These are phyloP conservation scores for Hippasteria phrygiana DNA, from an alignment of 53 echinoderm and acorn worm genomes.

Conservation along the genomic window DNA sequence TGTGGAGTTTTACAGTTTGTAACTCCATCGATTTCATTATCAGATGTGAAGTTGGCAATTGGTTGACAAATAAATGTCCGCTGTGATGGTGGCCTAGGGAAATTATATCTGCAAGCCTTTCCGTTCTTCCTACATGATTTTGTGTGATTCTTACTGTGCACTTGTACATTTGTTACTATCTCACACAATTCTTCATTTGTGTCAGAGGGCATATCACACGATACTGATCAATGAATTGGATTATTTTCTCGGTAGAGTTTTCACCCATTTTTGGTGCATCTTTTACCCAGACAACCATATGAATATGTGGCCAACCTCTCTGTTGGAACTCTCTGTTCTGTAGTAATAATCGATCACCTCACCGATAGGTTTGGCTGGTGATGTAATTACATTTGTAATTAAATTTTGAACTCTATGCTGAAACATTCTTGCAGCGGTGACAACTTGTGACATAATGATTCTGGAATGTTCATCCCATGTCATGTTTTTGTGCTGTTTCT, in stretches of 20 bases:
- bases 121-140: conserved; percentile 9
- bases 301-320: conserved; percentile 58
- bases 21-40: too few species aligned
- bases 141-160: conserved; percentile 2
- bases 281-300: conserved; percentile 49
- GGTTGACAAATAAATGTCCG: too few species aligned
- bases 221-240: background rate
- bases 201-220: background rate
- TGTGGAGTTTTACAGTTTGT: too few species aligned
- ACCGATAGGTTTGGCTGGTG: conserved; percentile 33
- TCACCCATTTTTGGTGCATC: conserved; percentile 41
- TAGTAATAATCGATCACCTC: conserved; percentile 23
- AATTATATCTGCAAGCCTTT: too few species aligned
- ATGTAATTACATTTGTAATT: background rate
- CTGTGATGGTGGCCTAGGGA: too few species aligned
- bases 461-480: conserved; percentile 28
- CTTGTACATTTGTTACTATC: background rate
- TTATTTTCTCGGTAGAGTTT: background rate
- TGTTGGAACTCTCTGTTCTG: conserved; percentile 54
- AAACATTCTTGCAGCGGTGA: conserved; percentile 26
- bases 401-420: conserved; percentile 15
- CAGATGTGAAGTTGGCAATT: too few species aligned
- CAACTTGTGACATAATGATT: conserved; percentile 44
- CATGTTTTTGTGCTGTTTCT: conserved; percentile 44
- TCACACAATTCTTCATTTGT: background rate